Evolutionary conservation across 2,113 vertebrate species (phyloP).

Genomic region (Eurypyga helias): DNA sequence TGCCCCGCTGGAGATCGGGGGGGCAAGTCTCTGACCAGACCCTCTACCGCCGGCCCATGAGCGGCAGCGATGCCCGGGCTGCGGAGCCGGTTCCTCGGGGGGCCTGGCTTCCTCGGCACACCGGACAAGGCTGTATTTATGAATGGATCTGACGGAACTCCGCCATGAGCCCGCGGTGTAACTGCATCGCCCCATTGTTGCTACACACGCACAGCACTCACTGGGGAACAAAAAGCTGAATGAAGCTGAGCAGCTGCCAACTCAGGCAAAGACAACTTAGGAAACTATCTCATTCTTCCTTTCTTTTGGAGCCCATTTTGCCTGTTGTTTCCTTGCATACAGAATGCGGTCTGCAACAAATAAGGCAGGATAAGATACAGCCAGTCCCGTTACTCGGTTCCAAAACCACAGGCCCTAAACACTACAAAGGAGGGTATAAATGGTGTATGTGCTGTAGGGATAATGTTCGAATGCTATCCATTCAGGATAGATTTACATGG

Average conservation of each 20-base stretch:
- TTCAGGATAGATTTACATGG: background rate
- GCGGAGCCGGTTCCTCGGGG: conserved; percentile 1
- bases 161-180: conserved; percentile 63
- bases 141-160: conserved; percentile 77
- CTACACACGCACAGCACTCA: conserved; percentile 81
- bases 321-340: conserved; percentile 81
- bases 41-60: background rate
- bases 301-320: conserved; percentile 74
- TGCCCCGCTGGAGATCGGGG: background rate
- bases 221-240: conserved; percentile 81
- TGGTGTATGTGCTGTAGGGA: conserved; percentile 23
- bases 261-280: conserved; percentile 82
- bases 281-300: conserved; percentile 84
- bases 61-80: conserved; percentile 27
- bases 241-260: conserved; percentile 78
- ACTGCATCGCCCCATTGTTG: conserved; percentile 78
- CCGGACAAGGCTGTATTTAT: conserved; percentile 43
- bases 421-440: conserved; percentile 51
- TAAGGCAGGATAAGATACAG: conserved; percentile 66
- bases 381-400: conserved; percentile 43
- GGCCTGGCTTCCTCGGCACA: conserved; percentile 62
- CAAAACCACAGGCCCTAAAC: conserved; percentile 60
- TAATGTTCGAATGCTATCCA: background rate
- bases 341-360: conserved; percentile 72
- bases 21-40: conserved; percentile 27